Evolutionary conservation across 2,797 vertebrate genomes (phyloP).

Genomic region (Enteromius unitaeniatus): DNA sequence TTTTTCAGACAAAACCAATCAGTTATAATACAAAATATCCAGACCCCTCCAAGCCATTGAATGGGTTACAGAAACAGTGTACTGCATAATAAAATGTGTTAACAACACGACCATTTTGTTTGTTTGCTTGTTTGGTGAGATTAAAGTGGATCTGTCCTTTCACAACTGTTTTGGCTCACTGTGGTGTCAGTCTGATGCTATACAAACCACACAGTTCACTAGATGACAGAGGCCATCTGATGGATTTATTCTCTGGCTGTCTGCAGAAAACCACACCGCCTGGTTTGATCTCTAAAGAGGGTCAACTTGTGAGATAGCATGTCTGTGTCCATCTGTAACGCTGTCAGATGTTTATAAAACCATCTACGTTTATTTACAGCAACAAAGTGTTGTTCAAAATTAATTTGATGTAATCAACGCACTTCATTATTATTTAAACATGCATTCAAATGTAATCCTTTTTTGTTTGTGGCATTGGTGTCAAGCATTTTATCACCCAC

Average conservation of each 20-base stretch:
- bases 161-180: background rate
- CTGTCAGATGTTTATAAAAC: background rate
- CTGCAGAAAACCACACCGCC: background rate
- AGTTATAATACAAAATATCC: too few relatives aligned
- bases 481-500: background rate
- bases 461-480: background rate
- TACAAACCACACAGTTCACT: conserved; percentile 11
- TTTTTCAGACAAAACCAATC: too few relatives aligned
- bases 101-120: background rate
- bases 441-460: background rate
- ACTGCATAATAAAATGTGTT: too few relatives aligned
- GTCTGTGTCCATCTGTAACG: background rate
- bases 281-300: background rate
- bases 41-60: too few relatives aligned
- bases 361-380: background rate
- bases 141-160: background rate
- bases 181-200: background rate
- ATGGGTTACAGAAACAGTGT: too few relatives aligned
- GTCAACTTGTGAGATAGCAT: background rate
- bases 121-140: background rate
- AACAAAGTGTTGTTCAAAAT: background rate
- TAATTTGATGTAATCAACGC: background rate
- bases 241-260: background rate
- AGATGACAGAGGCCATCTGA: background rate
- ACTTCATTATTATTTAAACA: conserved; percentile 1